These are phyloP conservation scores for Gopherus flavomarginatus DNA, from an alignment of 2,113 vertebrate genomes.

Conservation along the genomic window DNA sequence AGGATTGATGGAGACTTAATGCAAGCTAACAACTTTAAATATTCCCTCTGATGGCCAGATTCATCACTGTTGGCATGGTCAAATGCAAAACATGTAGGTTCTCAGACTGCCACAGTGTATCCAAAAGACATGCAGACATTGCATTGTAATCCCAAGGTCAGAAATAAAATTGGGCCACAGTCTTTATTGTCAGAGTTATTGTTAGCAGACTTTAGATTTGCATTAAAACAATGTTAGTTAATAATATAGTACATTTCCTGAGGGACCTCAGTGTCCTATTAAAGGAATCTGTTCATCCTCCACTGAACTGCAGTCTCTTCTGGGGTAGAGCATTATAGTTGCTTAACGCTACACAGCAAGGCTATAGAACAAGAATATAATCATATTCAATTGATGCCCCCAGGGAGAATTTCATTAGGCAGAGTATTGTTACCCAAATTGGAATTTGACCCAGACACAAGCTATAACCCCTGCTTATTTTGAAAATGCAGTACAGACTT, in stretches of 20 bases:
- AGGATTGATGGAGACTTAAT: slow-evolving; percentile 51
- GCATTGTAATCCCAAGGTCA: slow-evolving; percentile 33
- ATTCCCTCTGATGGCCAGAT: slow-evolving; percentile 48
- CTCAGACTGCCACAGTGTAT: slow-evolving; percentile 14
- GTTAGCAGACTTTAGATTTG: background rate
- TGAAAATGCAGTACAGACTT: background rate
- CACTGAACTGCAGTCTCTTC: background rate
- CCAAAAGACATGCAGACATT: background rate
- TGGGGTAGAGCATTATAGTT: background rate
- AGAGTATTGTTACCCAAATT: background rate
- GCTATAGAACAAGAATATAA: background rate
- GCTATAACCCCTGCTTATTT: background rate
- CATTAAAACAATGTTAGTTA: background rate
- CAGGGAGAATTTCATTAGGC: background rate
- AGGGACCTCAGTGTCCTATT: background rate
- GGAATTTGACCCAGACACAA: background rate
- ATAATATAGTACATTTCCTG: background rate
- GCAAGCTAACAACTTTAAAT: slow-evolving; percentile 59
- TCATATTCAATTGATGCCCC: background rate
- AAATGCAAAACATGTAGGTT: slow-evolving; percentile 44
- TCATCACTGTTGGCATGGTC: slow-evolving; percentile 47
- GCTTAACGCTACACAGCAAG: background rate
- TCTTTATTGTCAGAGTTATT: slow-evolving; percentile 9
- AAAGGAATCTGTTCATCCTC: background rate
- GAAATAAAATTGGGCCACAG: background rate